Conservation (phyloP, 2,113 vertebrate species). For the Crotalus tigris region DNA sequence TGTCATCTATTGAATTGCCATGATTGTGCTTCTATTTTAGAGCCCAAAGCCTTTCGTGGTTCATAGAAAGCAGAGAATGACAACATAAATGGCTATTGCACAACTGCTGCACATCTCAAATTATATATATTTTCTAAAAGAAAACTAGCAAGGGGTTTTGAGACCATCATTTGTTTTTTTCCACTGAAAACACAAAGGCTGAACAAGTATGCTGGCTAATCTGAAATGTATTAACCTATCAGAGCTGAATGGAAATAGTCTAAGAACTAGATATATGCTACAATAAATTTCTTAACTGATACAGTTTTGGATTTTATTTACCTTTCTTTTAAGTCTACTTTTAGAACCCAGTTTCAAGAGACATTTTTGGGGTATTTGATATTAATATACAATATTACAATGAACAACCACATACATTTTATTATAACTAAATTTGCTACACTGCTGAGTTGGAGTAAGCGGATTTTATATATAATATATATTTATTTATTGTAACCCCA, state of each 20-base stretch:
- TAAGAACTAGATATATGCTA: slow-evolving; percentile 19
- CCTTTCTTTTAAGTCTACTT: slow-evolving; percentile 12
- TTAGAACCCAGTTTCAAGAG: slow-evolving; percentile 24
- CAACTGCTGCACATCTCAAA: not conserved
- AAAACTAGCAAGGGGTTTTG: not conserved
- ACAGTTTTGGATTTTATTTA: slow-evolving; percentile 30
- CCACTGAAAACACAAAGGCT: not conserved
- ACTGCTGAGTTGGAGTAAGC: not conserved
- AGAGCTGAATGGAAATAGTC: slow-evolving; percentile 31
- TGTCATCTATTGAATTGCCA: not conserved
- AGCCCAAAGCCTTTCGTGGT: not conserved
- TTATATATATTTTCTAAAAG: not conserved
- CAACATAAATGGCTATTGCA: not conserved
- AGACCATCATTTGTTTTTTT: not conserved
- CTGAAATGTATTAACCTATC: not conserved
- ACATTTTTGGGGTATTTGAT: not conserved
- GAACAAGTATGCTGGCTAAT: not conserved
- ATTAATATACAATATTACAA: not conserved
- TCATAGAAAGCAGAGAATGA: not conserved
- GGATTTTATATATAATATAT: not conserved
- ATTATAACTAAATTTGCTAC: not conserved
- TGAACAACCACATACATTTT: not conserved
- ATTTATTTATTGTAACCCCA: not conserved
- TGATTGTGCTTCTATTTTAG: not conserved
- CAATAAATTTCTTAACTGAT: slow-evolving; percentile 5